Evolutionary conservation across 1,140 invertebrate genomes (phyloP).

Genomic region (Pentalonia nigronervosa): DNA sequence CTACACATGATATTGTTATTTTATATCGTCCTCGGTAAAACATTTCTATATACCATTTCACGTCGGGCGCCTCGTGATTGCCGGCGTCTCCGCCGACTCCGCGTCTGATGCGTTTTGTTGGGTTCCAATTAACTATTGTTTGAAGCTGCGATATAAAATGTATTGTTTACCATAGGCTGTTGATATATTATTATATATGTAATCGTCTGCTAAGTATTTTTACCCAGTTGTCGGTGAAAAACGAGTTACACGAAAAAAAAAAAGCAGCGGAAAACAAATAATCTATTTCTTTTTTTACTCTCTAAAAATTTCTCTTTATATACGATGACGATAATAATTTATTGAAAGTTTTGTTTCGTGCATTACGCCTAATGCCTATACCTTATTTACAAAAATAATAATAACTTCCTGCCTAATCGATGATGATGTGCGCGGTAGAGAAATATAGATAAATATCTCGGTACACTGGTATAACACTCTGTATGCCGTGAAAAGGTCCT

Average conservation of each 20-base stretch:
- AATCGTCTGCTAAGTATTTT: background rate
- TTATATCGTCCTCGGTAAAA: background rate
- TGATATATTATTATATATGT: background rate
- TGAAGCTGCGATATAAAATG: background rate
- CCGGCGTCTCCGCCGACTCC: background rate
- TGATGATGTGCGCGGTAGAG: background rate
- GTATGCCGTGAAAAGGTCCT: background rate
- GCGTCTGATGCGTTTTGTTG: background rate
- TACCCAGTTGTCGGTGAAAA: background rate
- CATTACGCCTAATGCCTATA: background rate
- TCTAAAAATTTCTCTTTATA: background rate
- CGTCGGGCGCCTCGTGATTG: background rate
- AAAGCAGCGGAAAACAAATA: background rate
- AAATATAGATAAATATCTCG: background rate
- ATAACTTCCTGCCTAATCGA: background rate
- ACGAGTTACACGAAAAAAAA: background rate
- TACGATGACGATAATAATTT: background rate
- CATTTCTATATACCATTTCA: background rate
- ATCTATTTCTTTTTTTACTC: background rate
- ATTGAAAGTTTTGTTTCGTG: background rate
- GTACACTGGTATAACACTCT: background rate
- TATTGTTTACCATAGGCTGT: background rate
- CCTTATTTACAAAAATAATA: background rate
- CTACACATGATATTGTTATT: background rate
- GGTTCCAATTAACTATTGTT: background rate